Evolutionary conservation across 53 echinoderm and acorn worm species (phyloP), one percentile per base, ranked within the genome.

Genomic region (Stichopus horrens): DNA sequence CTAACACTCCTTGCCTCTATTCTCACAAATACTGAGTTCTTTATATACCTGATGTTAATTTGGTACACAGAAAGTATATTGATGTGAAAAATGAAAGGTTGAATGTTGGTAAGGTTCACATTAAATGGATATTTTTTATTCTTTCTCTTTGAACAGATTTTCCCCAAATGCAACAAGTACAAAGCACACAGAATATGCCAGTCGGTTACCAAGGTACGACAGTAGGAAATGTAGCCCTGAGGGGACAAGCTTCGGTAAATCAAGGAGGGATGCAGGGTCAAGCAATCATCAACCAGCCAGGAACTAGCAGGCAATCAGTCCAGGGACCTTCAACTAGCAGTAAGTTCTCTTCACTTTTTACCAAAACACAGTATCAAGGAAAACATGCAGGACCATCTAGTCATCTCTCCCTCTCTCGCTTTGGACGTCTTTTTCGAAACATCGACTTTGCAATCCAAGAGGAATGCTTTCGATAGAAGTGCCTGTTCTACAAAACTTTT

Each of bases 131-230:
- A 63, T 16, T 59, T 59, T 59, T 59, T 59, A 2, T 59, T 59
- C 2, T 37, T 37, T 37, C 37, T 37, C 37, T 71, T 4, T 16
- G n/a, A n/a, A 18, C 71, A 71, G 71, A 71, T 20, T 71, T 71
- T 71, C 57, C 81, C 58, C 81, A 81, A 81, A 81, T 81, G 81
- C 81, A 81, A 56, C 55, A 81, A 56, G 81, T 81, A 5, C 81
- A 81, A 81, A 58, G 81, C 5, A 56, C 81, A 56, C 57, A 19
- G 19, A 19, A 58, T 9, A 81, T 81, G 81, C 81, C 81, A 81
- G 58, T 81, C 4, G 81, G 57, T 81, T 81, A 81, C 57, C 81
- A 81, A 56, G 81, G 81, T 21, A 81, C 81, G 7, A 81, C 81
- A 53, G 81, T 81, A 20, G 58, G 81, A 53, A 81, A 81, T 16